Percentiles rank a stretch among this genome's conserved stretches.
Evolutionary conservation across 2,797 vertebrate species (phyloP).

Genomic region (Aldrovandia affinis): DNA sequence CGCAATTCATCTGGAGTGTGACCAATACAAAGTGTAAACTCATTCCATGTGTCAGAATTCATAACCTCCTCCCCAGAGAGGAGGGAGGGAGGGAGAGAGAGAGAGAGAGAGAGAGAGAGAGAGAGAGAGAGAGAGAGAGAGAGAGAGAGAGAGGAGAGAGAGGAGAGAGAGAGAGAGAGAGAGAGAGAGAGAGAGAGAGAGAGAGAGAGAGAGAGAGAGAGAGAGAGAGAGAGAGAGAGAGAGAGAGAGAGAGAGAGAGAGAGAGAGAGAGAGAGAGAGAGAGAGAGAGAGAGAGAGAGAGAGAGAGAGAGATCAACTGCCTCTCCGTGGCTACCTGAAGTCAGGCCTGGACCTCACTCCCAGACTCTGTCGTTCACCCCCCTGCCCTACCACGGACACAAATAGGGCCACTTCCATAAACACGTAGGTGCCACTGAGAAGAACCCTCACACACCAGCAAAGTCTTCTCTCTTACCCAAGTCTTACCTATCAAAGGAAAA

Average conservation of each 20-base stretch:
- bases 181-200: no score
- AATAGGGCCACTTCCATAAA: not conserved
- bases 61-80: conserved; percentile 9
- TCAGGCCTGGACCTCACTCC: not conserved
- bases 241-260: no score
- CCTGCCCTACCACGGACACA: not conserved
- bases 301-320: conserved; percentile 34
- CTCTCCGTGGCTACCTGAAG: not conserved
- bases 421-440: not conserved
- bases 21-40: conserved; percentile 36
- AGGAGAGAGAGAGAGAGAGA: no score
- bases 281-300: conserved; percentile 4
- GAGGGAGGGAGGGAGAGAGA: not conserved
- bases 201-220: no score
- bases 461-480: not conserved
- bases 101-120: conserved; percentile 29
- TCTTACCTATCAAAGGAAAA: not conserved
- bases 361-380: not conserved
- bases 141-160: no score
- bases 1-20: conserved; percentile 2
- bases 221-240: no score
- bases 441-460: not conserved
- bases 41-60: conserved; percentile 22
- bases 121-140: no score
- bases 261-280: no score